Evolutionary conservation across 2,888 invertebrate species (phyloP), one percentile per base, ranked within the genome.

Genomic region (Synergus laeviventris): DNA sequence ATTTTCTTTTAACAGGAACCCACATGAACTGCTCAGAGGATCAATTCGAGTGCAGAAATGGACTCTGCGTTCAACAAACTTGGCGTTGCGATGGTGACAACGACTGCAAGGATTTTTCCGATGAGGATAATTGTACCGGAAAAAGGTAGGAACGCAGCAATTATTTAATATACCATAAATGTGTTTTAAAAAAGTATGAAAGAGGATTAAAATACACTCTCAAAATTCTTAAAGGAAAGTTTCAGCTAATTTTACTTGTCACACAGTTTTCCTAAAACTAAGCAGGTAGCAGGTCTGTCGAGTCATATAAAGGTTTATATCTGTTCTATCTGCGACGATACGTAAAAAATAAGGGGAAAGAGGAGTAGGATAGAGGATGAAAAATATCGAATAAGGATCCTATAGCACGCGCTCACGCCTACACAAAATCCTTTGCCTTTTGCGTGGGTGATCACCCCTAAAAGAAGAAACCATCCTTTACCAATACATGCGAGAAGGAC

Each of bases 81-180:
- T 96, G 96, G 96, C 91, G 94, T 0, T 97, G 96, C 88, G 96
- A 96, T 87, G 94, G 94, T 70, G 96, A 96, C 88, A 95, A 96
- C 89, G 96, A 97, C 88, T 97, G 96, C 87, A 94, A 94, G 78
- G 96, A 96, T 87, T 94, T 93, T 87, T 95, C 96, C 0, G 96
- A 97, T 85, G 96, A 97, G 88, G 90, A 92, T 54, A 94, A 95
- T 90, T 96, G 96, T 89, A 94, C 77, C 31, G 80, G 79, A 8
- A 84, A 85, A 79, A 87, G 83, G 89, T 87, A 78, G 7, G 54
- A 18, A 9, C 18, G 1, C 9, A 11, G 8, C 2, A 1, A 11
- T 54, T 54, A 54, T 18, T 54, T 54, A 5, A 54, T 54, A 9
- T n/a, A n/a, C n/a, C n/a, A n/a, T 3, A 54, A 18, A 54, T 9